Base-by-base conservation (phyloP, 2,888 invertebrate genomes). In the Chalcosyrphus nemorum region DNA sequence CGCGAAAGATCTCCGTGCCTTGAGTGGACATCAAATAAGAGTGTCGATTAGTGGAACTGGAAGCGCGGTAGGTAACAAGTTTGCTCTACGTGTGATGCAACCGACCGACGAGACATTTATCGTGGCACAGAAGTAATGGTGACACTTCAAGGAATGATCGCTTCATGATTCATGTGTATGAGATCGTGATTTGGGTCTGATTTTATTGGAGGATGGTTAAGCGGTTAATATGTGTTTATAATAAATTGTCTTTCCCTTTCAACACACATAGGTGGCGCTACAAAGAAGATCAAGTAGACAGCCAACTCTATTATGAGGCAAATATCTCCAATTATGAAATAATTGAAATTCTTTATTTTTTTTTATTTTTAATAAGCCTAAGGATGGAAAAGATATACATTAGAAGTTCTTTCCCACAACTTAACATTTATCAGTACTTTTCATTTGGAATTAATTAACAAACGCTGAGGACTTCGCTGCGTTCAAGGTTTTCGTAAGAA, bases 1-100 rank as follows among this genome's bases (percentile, higher is more conserved):
- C 89, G 90, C 89, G 89, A 90, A 74, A 80, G 59, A 65, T 84
- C 80, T 38, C 50, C 29, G 50, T 61, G 74, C 56, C 43, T 63
- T 68, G 41, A 70, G 74, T 19, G 63, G 74, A 74, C 80, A 63
- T 75, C 65, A 38, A 80, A 65, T 57, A 54, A 52, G 70, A 75
- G 74, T 80, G 75, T 65, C 70, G 74, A 80, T 80, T 80, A 70
- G 70, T 65, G 74, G 74, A 80, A 75, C 80, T 74, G 65, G 17
- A 74, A 59, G 52, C 74, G 84, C 80, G 84, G 80, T 84, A 84
- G 84, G 84, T 84, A 80, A 80, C 29, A 80, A 57, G 38, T 59
- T 65, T 59, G 50, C 24, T 70, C 17, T 50, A 41, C 57, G 57
- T 74, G 52, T 84, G 63, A 78, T 70, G 65, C 68, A 68, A 68